Conservation (phyloP, 2,888 invertebrate genomes). For the Aleiodes alternator region DNA sequence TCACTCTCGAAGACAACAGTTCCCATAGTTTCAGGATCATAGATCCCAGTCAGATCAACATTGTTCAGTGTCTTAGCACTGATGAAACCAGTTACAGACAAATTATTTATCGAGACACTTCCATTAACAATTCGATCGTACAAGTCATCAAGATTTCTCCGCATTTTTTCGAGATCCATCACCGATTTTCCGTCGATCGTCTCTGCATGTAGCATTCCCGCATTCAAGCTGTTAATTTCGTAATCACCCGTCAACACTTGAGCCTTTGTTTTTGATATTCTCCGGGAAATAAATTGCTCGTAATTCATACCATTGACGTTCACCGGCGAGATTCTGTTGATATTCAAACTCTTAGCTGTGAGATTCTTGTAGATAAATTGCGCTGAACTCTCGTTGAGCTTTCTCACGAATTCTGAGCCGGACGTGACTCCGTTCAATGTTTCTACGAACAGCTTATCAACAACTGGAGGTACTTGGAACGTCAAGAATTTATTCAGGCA, state of each 20-base stretch:
- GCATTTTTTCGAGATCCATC: slow-evolving; percentile 52
- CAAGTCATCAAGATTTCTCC: slow-evolving; percentile 41
- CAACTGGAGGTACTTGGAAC: slow-evolving; percentile 57
- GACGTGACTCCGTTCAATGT: slow-evolving; percentile 57
- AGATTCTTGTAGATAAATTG: slow-evolving; percentile 76
- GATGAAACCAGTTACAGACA: slow-evolving; percentile 65
- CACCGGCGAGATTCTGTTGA: slow-evolving; percentile 62
- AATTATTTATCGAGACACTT: slow-evolving; percentile 50
- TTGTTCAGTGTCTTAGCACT: slow-evolving; percentile 65
- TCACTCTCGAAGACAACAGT: slow-evolving; percentile 56
- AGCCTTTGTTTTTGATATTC: slow-evolving; percentile 46
- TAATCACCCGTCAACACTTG: slow-evolving; percentile 57
- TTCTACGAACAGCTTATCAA: slow-evolving; percentile 58
- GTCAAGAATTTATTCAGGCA: slow-evolving; percentile 58
- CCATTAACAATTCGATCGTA: slow-evolving; percentile 54
- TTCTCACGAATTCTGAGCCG: slow-evolving; percentile 51
- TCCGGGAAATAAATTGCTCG: slow-evolving; percentile 47
- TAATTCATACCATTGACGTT: slow-evolving; percentile 57
- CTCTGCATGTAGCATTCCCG: slow-evolving; percentile 48
- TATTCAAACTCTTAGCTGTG: slow-evolving; percentile 72
- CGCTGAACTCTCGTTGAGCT: slow-evolving; percentile 72
- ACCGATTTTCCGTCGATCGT: slow-evolving; percentile 57
- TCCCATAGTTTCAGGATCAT: slow-evolving; percentile 49
- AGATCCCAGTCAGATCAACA: slow-evolving; percentile 51
- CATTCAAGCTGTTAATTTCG: slow-evolving; percentile 53